Evolutionary conservation across 2,888 invertebrate species (phyloP), one percentile per base, ranked within the genome.

Genomic region (Callimorpha dominula): DNA sequence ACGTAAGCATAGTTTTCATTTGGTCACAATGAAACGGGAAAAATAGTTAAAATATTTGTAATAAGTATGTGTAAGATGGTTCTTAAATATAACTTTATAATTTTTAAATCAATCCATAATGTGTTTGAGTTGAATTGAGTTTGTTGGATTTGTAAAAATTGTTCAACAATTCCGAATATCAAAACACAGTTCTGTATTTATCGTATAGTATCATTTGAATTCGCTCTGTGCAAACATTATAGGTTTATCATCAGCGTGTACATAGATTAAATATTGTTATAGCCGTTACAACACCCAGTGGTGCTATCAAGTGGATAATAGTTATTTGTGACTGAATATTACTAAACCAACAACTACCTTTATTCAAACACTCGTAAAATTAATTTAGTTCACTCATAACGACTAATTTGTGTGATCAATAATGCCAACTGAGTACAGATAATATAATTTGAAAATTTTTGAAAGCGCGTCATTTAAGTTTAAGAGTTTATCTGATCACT

Each of bases 221-320:
- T 60, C 14, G 14, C 14, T 60, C 20, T 31, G 6, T 60, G 31
- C 4, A 60, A 60, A 12, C 14, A 31, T 60, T 60, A 60, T 20
- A 20, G 14, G 62, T 17, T 63, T 63, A 62, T 14, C 17, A 57
- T 14, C 12, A 43, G 43, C 11, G 20, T 43, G 57, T 12, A 14
- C 11, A 43, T 42, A 15, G 57, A 52, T 70, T 42, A 70, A 54
- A 54, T 43, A 64, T 9, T 70, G n/a, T 17, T 42, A 20, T 46
- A 42, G 31, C 46, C 12, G 57, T 70, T 70, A 63, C 54, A 54
- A 46, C 12, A 31, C 70, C 65, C 70, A 57, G 31, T 31, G 40
- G 70, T 46, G 43, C 54, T 54, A 65, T 70, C 65, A 31, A 65
- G 54, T 70, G 46, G 65, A 70, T 70, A 65, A 70, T 57, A 70